phyloP scores from a whole-genome alignment of 2,797 vertebrate genomes.

The Acanthis flammea region DNA sequence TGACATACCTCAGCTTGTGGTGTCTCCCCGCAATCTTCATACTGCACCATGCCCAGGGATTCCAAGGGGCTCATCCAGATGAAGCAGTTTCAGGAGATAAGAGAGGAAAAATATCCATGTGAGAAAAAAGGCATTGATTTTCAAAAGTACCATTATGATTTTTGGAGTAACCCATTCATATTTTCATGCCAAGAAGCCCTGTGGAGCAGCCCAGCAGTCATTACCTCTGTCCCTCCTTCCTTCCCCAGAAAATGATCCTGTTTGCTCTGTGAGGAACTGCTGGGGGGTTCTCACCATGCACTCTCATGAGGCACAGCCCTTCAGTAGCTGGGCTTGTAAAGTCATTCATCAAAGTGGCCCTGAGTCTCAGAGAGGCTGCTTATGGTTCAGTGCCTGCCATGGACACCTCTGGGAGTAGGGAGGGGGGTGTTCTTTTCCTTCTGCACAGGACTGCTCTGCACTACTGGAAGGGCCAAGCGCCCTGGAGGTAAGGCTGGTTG shows the following conservation, averaged over 20 bases:
- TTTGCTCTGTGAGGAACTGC: not conserved
- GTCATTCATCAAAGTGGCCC: not conserved
- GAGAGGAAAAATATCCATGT: not conserved
- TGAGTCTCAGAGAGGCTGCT: not conserved
- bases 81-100: not conserved
- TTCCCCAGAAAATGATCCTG: not conserved
- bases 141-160: not conserved
- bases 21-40: not conserved
- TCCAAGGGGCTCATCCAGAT: rapidly evolving
- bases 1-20: rapidly evolving
- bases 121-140: not conserved
- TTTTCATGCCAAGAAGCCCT: not conserved
- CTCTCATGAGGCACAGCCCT: rapidly evolving
- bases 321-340: not conserved
- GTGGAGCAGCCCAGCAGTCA: not conserved
- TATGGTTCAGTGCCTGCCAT: rapidly evolving
- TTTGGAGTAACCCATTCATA: not conserved
- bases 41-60: rapidly evolving
- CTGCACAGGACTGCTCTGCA: rapidly evolving
- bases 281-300: not conserved
- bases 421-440: rapidly evolving
- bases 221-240: not conserved
- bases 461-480: not conserved
- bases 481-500: not conserved
- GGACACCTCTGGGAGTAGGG: rapidly evolving